Evolutionary conservation across 2,113 vertebrate genomes (phyloP).

Genomic region (Cyphomyrus plagiostoma): DNA sequence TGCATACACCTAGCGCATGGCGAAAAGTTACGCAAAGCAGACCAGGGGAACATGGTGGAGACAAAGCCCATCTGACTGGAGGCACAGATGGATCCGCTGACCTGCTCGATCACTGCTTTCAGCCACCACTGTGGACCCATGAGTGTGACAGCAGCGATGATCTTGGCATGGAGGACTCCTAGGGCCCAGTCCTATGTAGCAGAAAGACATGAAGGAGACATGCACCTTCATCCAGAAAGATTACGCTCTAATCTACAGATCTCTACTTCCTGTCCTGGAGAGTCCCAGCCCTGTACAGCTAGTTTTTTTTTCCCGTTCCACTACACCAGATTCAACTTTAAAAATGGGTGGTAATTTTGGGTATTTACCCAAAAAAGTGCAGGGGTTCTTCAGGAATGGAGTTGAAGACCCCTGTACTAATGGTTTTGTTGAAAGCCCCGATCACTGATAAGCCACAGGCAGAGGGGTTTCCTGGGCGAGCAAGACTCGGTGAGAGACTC

Average conservation of each 20-base stretch:
- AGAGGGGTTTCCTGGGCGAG: background rate
- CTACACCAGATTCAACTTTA: too few species aligned
- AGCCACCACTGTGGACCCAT: slow-evolving; percentile 99
- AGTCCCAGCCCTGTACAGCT: too few species aligned
- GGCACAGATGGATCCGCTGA: slow-evolving; percentile 21
- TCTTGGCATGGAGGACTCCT: slow-evolving; percentile 98
- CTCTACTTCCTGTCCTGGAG: too few species aligned
- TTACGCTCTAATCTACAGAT: background rate
- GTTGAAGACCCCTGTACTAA: background rate
- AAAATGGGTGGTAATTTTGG: too few species aligned
- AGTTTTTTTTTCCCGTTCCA: too few species aligned
- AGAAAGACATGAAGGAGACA: background rate
- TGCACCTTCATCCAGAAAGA: background rate
- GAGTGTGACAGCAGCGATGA: slow-evolving; percentile 95
- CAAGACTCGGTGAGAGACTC: too few species aligned
- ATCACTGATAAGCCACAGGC: background rate
- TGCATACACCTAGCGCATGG: slow-evolving; percentile 78
- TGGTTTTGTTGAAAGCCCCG: background rate
- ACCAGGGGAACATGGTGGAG: too few species aligned
- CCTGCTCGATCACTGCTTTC: slow-evolving; percentile 98
- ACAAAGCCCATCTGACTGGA: background rate
- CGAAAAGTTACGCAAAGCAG: background rate
- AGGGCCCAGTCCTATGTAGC: slow-evolving; percentile 87
- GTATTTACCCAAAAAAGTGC: too few species aligned
- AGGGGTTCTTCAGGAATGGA: too few species aligned